These are phyloP conservation scores for Bergia puertoricense DNA, from an alignment of 92 coral and sea anemone species.

Conservation along the genomic window DNA sequence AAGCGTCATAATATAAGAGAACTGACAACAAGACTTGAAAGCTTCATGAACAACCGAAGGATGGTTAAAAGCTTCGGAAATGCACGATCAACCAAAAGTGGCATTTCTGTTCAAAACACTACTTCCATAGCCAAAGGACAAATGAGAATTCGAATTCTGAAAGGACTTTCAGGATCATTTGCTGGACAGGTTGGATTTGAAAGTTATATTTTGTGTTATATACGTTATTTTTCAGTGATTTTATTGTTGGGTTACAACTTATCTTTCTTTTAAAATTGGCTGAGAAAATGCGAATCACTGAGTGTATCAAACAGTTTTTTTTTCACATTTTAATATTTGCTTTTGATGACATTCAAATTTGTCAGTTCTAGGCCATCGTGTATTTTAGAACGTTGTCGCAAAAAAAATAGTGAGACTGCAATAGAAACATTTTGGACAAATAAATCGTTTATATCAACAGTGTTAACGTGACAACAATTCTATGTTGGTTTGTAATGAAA, in stretches of 20 bases:
- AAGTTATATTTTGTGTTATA: background rate
- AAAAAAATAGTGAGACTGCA: background rate
- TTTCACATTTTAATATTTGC: background rate
- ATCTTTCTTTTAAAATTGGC: background rate
- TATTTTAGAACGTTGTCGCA: background rate
- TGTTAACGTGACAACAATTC: background rate
- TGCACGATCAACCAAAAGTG: conserved; percentile 54
- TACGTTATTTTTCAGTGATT: background rate
- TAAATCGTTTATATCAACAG: background rate
- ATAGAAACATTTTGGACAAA: background rate
- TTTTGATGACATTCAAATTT: background rate
- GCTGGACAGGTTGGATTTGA: conserved; percentile 53
- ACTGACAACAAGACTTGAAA: background rate
- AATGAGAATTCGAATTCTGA: conserved; percentile 77
- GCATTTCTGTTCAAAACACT: conserved; percentile 77
- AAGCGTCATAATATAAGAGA: background rate
- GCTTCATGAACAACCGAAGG: conserved; percentile 33
- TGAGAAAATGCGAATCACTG: background rate
- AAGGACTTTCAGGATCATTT: conserved; percentile 67
- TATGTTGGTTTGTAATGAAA: background rate
- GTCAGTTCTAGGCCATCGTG: background rate
- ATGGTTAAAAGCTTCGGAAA: conserved; percentile 21
- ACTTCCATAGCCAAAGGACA: conserved; percentile 74
- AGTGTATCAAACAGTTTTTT: background rate
- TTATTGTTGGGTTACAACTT: background rate